These are phyloP conservation scores for Tachyglossus aculeatus DNA, from an alignment of 2,797 vertebrate species.

Conservation along the genomic window DNA sequence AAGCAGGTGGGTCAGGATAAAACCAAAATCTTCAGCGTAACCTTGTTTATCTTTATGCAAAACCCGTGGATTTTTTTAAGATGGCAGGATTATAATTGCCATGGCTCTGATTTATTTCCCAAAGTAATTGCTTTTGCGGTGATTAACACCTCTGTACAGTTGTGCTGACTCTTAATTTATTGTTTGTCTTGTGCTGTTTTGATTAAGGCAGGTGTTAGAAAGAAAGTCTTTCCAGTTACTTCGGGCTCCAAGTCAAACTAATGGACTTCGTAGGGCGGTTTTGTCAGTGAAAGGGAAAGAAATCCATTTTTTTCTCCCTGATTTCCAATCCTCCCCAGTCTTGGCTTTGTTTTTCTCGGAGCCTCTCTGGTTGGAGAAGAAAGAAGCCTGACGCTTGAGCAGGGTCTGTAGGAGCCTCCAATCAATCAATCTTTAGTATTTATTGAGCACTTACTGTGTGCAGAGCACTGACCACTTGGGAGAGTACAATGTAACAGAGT, in stretches of 20 bases:
- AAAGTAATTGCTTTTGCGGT: neutral
- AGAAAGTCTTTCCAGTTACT: slow-evolving; percentile 43
- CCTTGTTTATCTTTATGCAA: slow-evolving; percentile 61
- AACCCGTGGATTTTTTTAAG: slow-evolving; percentile 30
- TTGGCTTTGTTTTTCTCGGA: no score
- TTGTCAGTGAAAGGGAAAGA: no score
- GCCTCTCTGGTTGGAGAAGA: no score
- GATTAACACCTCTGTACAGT: slow-evolving; percentile 37
- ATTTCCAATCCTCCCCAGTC: no score
- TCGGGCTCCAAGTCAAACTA: slow-evolving; percentile 48
- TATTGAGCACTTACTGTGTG: no score
- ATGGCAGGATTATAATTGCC: slow-evolving; percentile 29
- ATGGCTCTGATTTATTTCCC: slow-evolving; percentile 28
- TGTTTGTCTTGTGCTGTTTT: slow-evolving; percentile 58
- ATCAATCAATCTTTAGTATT: no score
- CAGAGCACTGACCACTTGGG: no score
- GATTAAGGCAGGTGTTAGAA: slow-evolving; percentile 48
- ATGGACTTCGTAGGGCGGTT: no score
- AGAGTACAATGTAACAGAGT: no score
- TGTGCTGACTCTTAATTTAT: slow-evolving; percentile 60
- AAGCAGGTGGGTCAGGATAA: slow-evolving; percentile 29
- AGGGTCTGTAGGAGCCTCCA: no score
- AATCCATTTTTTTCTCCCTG: no score
- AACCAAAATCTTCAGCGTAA: slow-evolving; percentile 38
- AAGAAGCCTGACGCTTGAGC: no score